Conservation (phyloP, 2,797 vertebrate species). For the Geotrypetes seraphini region DNA sequence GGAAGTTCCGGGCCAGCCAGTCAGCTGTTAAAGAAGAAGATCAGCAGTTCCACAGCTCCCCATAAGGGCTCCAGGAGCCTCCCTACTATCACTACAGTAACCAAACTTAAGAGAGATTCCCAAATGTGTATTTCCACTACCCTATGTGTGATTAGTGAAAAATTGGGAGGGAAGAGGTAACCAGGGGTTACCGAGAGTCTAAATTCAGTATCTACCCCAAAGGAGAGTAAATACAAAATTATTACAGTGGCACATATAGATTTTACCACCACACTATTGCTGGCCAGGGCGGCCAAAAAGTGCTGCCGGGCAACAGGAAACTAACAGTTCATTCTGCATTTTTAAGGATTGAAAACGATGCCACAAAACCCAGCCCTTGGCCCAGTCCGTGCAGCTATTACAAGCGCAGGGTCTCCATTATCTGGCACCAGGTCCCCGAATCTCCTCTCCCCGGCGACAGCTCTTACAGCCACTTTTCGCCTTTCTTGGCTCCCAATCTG, state of each 20-base stretch:
- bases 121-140: constrained; percentile 78
- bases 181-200: constrained; percentile 83
- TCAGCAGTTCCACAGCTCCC: constrained; percentile 90
- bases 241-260: constrained; percentile 72
- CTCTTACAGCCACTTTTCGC: too few species aligned
- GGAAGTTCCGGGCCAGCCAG: too few species aligned
- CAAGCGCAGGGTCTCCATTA: too few species aligned
- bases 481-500: too few species aligned
- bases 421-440: too few species aligned
- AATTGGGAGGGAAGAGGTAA: constrained; percentile 88
- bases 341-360: too few species aligned
- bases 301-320: constrained; percentile 84
- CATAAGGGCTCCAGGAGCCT: constrained; percentile 89
- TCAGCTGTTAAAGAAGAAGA: too few species aligned
- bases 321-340: constrained; percentile 81
- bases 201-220: constrained; percentile 70
- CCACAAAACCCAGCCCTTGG: too few species aligned
- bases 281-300: constrained; percentile 75
- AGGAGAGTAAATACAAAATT: too few species aligned
- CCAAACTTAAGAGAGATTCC: too few species aligned
- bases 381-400: too few species aligned
- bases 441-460: too few species aligned
- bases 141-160: constrained; percentile 83
- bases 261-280: constrained; percentile 93
- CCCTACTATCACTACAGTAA: constrained; percentile 75